These are phyloP conservation scores for Porites rus DNA, from an alignment of 92 coral and sea anemone species.

Conservation along the genomic window DNA sequence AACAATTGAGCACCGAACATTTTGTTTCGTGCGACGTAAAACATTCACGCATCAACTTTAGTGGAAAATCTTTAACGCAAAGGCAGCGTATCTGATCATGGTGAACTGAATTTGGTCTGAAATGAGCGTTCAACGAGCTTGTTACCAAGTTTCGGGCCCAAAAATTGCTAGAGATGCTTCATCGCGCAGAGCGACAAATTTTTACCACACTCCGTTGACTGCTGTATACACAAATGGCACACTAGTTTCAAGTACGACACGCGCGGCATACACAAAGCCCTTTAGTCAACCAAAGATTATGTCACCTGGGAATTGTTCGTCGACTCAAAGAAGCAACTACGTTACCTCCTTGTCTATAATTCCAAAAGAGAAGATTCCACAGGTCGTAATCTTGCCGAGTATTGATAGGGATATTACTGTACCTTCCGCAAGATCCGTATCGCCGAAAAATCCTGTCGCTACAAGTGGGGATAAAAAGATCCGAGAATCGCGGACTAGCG, in stretches of 20 bases:
- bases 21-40: not conserved
- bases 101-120: not conserved
- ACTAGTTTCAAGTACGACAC: conserved; percentile 14
- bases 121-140: conserved; percentile 34
- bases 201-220: not conserved
- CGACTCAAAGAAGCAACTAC: conserved; percentile 30
- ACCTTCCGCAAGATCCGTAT: conserved; percentile 13
- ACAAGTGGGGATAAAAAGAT: not conserved
- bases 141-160: conserved; percentile 6
- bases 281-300: conserved; percentile 45
- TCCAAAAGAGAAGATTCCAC: conserved; percentile 39
- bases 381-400: conserved; percentile 49
- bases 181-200: not conserved
- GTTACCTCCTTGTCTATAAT: conserved; percentile 36
- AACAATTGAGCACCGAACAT: conserved; percentile 1
- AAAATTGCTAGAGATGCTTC: not conserved
- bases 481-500: conserved; percentile 10
- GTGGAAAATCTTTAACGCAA: not conserved
- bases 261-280: conserved; percentile 20
- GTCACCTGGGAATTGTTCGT: conserved; percentile 27
- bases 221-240: conserved; percentile 9
- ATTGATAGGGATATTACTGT: conserved; percentile 48
- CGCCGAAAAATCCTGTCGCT: conserved; percentile 14
- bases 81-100: not conserved
- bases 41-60: not conserved